Conservation (phyloP, 2,888 invertebrate genomes). For the Cheilosia impressa region DNA sequence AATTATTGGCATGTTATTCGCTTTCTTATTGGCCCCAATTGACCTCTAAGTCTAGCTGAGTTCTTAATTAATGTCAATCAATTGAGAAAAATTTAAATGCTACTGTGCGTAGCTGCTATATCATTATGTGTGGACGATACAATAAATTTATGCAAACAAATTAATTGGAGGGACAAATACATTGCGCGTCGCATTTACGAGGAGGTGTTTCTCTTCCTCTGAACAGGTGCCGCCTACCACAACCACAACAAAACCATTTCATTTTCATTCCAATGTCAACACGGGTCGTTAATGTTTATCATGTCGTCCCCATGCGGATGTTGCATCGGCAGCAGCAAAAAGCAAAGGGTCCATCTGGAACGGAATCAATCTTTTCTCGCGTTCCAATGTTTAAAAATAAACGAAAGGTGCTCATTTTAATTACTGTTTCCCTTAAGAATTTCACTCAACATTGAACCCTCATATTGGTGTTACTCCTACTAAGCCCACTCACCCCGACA, state of each 20-base stretch:
- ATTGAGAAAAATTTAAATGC: conserved; percentile 56
- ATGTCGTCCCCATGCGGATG: conserved; percentile 54
- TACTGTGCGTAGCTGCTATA: conserved; percentile 26
- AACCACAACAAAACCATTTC: background rate
- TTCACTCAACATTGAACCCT: conserved; percentile 68
- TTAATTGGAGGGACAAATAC: conserved; percentile 18
- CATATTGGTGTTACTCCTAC: conserved; percentile 27
- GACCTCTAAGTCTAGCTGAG: conserved; percentile 68
- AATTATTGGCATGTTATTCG: conserved; percentile 72
- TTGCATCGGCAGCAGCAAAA: conserved; percentile 3
- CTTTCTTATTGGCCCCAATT: conserved; percentile 73
- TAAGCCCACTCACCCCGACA: conserved; percentile 7
- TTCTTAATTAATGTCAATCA: conserved; percentile 73
- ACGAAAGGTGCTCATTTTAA: conserved; percentile 72
- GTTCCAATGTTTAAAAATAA: conserved; percentile 48
- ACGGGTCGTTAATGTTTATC: conserved; percentile 60
- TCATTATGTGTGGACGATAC: background rate
- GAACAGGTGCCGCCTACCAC: conserved; percentile 43
- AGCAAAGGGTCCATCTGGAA: conserved; percentile 62
- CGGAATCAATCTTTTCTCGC: conserved; percentile 29
- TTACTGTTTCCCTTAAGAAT: conserved; percentile 63
- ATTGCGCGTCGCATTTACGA: background rate
- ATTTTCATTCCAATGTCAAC: conserved; percentile 52
- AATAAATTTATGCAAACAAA: conserved; percentile 38
- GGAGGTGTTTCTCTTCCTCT: background rate